Base-by-base conservation (phyloP, 1,140 invertebrate genomes). In the Oreohelix idahoensis region DNA sequence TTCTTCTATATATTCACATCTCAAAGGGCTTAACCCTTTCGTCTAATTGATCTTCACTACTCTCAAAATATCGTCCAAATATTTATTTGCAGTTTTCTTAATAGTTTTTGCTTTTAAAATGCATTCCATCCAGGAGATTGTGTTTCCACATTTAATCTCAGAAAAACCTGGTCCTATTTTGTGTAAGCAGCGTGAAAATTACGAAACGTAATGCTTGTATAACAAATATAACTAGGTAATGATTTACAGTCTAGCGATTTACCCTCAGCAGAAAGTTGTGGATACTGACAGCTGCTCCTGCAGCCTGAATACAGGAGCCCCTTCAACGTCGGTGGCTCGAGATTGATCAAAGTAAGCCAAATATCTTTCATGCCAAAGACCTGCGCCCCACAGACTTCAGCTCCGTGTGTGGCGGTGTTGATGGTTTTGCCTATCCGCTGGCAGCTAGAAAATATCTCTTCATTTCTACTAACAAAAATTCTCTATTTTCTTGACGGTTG, bases 321-420 rank as follows among this genome's bases (percentile, higher is more conserved):
- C 4, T 32, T 79, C 35, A 66, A 63, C 32, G 39, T 78, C 51
- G 10, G 35, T 20, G 45, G 36, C 13, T 42, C 15, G 53, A 42
- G n/a, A 5, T 17, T 66, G 77, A 79, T 79, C 77, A 79, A 79
- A 79, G 77, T 17, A 5, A 45, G 23, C 10, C 5, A n/a, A n/a
- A n/a, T 17, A 39, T 79, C 77, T 69, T 66, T 35, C 77, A 79
- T 79, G 53, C n/a, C 75, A 77, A 4, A 73, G 39, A 20, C 1
- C 36, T 26, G 11, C 5, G 23, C 23, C 71, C 11, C 42, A 26
- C 17, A 53, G 13, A 11, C 1, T 8, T 36, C 13, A 13, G 26
- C 45, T 49, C 11, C 36, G 75, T 79, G 77, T 79, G 77, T 79
- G 77, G 77, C 77, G 20, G 20, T 23, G 53, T 69, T 79, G 77